Evolutionary conservation across 2,797 vertebrate genomes (phyloP).

Genomic region (Eleutherodactylus coqui): DNA sequence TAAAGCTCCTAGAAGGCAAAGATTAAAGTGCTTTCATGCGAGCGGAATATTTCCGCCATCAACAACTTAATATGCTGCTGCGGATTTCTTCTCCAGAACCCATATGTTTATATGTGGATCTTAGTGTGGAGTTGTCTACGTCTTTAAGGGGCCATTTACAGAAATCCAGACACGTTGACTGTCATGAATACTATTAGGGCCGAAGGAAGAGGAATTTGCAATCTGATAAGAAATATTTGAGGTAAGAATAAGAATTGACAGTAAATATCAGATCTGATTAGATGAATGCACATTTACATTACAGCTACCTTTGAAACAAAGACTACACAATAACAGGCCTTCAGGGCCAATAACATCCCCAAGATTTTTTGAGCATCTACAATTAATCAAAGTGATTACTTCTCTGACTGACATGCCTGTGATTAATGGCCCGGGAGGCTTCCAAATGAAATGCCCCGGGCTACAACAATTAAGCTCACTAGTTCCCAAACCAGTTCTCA

Average conservation of each 20-base stretch:
- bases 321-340: constrained; percentile 24
- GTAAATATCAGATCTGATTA: constrained; percentile 20
- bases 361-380: constrained; percentile 29
- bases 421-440: constrained; percentile 38
- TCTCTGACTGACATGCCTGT: constrained; percentile 27
- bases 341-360: constrained; percentile 34
- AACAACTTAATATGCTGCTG: too few relatives aligned
- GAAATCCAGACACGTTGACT: neutral
- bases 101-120: too few relatives aligned
- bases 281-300: constrained; percentile 40
- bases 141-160: too few relatives aligned
- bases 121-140: too few relatives aligned
- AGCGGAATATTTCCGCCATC: too few relatives aligned
- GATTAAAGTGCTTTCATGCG: too few relatives aligned
- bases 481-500: constrained; percentile 3
- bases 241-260: constrained; percentile 17
- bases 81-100: too few relatives aligned
- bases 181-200: neutral
- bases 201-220: neutral
- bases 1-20: too few relatives aligned
- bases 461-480: constrained; percentile 9
- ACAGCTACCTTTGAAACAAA: constrained; percentile 19
- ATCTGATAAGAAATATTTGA: neutral
- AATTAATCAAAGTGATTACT: constrained; percentile 46
- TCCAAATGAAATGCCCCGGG: constrained; percentile 19